Evolutionary conservation across 2,113 vertebrate genomes (phyloP), one percentile per base, ranked within the genome.

Genomic region (Lathamus discolor): DNA sequence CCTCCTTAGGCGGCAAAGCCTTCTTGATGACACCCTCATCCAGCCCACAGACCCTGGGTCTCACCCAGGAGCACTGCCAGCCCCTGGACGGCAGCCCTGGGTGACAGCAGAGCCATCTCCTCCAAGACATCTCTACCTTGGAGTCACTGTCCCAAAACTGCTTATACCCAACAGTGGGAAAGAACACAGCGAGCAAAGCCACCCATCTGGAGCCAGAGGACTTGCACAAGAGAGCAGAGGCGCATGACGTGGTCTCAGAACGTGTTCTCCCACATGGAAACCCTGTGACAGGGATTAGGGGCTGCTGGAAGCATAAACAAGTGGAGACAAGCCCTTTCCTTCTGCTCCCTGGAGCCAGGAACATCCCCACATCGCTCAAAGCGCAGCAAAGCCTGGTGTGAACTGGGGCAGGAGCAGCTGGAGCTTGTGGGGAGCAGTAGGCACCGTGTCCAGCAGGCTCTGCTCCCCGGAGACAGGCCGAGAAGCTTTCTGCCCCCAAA

Each of bases 251-350:
- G 4, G 73, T 66, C 66, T 78, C 55, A 81, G 90, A 59, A 81
- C n/a, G n/a, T 1, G 4, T 11, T 44, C 7, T 81, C 24, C 72
- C 15, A 1, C 43, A 13, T 5, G 19, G 57, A 87, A 95, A 72
- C 62, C 80, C 48, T 52, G 92, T 89, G 91, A 95, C 80, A 46
- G 31, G 81, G 88, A 91, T 94, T 94, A 93, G n/a, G 27, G 37
- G 39, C 13, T 76, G 62, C 46, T 83, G 74, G 39, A 90, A 93
- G 55, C n/a, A 70, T 4, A 63, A 94, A 75, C 39, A 90, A 72
- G 37, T 0, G 0, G 73, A 48, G 78, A 72, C 22, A 48, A 93
- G 29, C 27, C 2, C 2, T 72, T 88, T 10, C 41, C 23, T 84
- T 19, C 8, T 2, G 9, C 39, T 13, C 4, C 29, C 69, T 1